Evolutionary conservation across 2,888 invertebrate species (phyloP).

Genomic region (Xylocampa areola): DNA sequence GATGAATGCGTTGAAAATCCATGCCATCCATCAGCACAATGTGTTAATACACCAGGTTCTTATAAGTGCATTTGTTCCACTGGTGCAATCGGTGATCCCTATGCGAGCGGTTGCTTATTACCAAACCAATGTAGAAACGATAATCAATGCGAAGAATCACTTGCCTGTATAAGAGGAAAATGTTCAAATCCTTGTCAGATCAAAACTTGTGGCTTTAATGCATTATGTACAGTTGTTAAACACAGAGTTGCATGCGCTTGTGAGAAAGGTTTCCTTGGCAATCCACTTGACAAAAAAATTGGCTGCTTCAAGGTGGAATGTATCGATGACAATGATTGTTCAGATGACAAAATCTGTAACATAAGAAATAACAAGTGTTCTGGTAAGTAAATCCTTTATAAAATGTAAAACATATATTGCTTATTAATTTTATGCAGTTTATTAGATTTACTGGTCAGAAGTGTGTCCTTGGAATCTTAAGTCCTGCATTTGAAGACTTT

Average conservation of each 20-base stretch:
- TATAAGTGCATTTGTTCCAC: slow-evolving; percentile 94
- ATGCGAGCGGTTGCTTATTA: slow-evolving; percentile 91
- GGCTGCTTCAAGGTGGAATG: slow-evolving; percentile 98
- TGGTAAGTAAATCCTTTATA: slow-evolving; percentile 91
- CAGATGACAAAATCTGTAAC: slow-evolving; percentile 94
- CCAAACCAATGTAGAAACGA: slow-evolving; percentile 94
- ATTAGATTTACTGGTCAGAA: not conserved
- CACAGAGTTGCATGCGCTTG: slow-evolving; percentile 94
- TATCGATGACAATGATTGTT: slow-evolving; percentile 93
- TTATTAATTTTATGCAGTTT: too few relatives aligned
- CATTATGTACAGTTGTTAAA: slow-evolving; percentile 93
- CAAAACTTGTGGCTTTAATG: slow-evolving; percentile 93
- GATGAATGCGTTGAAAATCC: slow-evolving; percentile 94
- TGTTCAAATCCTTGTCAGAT: slow-evolving; percentile 95
- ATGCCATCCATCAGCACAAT: slow-evolving; percentile 94
- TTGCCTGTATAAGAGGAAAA: slow-evolving; percentile 93
- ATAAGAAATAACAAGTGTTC: slow-evolving; percentile 93
- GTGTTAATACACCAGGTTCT: slow-evolving; percentile 94
- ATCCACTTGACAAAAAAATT: slow-evolving; percentile 92
- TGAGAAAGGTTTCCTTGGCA: slow-evolving; percentile 95
- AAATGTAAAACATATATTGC: too few relatives aligned
- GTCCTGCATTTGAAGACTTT: not conserved
- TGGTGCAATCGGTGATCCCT: slow-evolving; percentile 94
- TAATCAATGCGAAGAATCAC: slow-evolving; percentile 93
- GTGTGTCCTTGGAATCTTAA: not conserved